Base-by-base conservation (phyloP, 2,113 vertebrate species). In the Catharus minimus region DNA sequence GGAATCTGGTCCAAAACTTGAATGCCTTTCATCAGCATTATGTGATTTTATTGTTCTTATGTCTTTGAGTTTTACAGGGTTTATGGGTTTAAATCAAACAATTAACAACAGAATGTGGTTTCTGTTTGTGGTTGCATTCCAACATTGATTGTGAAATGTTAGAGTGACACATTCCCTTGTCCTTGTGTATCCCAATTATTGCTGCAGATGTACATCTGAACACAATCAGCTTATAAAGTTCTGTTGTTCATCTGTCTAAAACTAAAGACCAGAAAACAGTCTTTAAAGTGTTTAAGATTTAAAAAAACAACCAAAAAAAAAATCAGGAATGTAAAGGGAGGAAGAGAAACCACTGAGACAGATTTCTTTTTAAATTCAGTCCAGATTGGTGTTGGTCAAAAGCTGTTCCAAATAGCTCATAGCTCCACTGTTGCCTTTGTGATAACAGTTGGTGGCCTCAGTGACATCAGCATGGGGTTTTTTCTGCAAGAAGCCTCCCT, bases 121-220 rank as follows among this genome's bases (percentile, higher is more conserved):
- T 86, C 71, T 89, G 68, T 95, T 89, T 90, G 86, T 66, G 77
- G 58, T 92, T 92, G 88, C 74, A 41, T 79, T 93, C 81, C 89
- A 93, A 79, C 69, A 62, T 36, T 58, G 92, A 89, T 90, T 93
- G 77, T 2, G 0, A 92, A 95, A 95, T 2, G 10, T 81, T 90
- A 73, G 2, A 90, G 66, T 90, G 81, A 93, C 92, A 95, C 88
- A 68, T 92, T 78, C 68, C 81, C 64, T 72, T 76, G 46, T 93
- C 78, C 60, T 57, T 71, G 39, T 82, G 69, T 87, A 93, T 84
- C 78, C 67, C 88, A 89, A 60, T 84, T 86, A 90, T 17, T 92
- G 90, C 58, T 87, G 89, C 95, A 96, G 95, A 95, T 92, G 90
- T 84, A 94, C 93, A 93, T 87, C 92, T 93, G 92, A 95, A 92